phyloP scores from a whole-genome alignment of 2,888 invertebrate species.

The Heteromyza rotundicornis region DNA sequence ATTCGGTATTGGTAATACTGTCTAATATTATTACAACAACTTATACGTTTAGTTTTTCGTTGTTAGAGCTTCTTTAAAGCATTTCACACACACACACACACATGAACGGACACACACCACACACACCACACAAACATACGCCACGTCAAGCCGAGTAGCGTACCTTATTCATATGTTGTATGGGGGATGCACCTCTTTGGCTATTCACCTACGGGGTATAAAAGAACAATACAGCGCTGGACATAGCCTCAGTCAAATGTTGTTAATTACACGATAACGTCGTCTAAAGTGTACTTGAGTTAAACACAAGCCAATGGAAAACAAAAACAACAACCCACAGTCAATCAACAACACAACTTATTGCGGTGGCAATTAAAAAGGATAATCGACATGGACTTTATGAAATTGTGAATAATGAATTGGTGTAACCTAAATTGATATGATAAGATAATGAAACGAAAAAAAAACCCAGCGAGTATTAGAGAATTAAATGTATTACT shows the following conservation, averaged over 20 bases:
- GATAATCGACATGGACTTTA: neutral
- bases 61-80: slow-evolving; percentile 13
- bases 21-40: slow-evolving; percentile 11
- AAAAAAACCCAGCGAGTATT: too few relatives aligned
- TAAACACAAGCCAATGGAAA: too few relatives aligned
- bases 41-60: slow-evolving; percentile 6
- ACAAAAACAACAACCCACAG: too few relatives aligned
- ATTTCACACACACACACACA: slow-evolving; percentile 10
- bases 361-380: neutral
- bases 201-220: slow-evolving; percentile 36
- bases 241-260: slow-evolving; percentile 49
- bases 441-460: too few relatives aligned
- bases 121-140: neutral
- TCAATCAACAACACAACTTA: too few relatives aligned
- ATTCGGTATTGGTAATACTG: slow-evolving; percentile 21
- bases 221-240: slow-evolving; percentile 39
- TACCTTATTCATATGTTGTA: neutral
- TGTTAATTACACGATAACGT: slow-evolving; percentile 44
- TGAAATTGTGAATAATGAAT: too few relatives aligned
- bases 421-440: too few relatives aligned
- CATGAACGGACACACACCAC: neutral
- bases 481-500: too few relatives aligned
- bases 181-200: slow-evolving; percentile 3
- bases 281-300: neutral
- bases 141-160: neutral